Evolutionary conservation across 1,140 invertebrate genomes (phyloP).

Genomic region (Cherax quadricarinatus): DNA sequence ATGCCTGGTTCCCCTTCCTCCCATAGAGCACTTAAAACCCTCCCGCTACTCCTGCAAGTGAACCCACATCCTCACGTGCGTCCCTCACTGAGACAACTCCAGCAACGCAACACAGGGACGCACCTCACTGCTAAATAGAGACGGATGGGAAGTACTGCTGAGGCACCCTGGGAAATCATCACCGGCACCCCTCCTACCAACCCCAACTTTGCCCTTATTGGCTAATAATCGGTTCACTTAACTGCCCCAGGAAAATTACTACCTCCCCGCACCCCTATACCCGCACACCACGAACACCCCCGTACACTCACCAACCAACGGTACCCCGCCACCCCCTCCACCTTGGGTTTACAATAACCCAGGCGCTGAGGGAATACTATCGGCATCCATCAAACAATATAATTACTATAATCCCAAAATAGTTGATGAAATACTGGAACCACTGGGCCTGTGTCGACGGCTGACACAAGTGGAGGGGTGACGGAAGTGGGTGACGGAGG

Average conservation of each 20-base stretch:
- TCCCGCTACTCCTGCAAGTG: too few relatives aligned
- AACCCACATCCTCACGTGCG: neutral
- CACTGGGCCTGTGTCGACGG: neutral
- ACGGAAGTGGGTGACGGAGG: neutral
- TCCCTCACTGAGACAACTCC: neutral
- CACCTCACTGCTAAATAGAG: neutral
- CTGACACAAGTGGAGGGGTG: neutral
- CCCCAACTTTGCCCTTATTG: neutral
- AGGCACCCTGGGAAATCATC: neutral
- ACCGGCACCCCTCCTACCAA: too few relatives aligned
- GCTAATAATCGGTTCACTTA: neutral
- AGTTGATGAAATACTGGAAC: neutral
- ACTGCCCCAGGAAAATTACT: neutral
- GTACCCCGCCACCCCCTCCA: too few relatives aligned
- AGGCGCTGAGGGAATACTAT: neutral
- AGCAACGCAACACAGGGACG: neutral
- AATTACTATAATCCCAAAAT: constrained; percentile 8
- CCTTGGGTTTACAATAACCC: neutral
- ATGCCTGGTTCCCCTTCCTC: too few relatives aligned
- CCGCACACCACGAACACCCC: too few relatives aligned
- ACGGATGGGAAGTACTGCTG: neutral
- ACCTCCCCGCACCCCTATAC: neutral
- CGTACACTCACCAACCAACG: too few relatives aligned
- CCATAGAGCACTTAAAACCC: too few relatives aligned
- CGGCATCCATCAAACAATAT: neutral